Percentiles rank a stretch among this genome's conserved stretches.
phyloP scores from a whole-genome alignment of 2,113 vertebrate species.

The Corvus cornix region DNA sequence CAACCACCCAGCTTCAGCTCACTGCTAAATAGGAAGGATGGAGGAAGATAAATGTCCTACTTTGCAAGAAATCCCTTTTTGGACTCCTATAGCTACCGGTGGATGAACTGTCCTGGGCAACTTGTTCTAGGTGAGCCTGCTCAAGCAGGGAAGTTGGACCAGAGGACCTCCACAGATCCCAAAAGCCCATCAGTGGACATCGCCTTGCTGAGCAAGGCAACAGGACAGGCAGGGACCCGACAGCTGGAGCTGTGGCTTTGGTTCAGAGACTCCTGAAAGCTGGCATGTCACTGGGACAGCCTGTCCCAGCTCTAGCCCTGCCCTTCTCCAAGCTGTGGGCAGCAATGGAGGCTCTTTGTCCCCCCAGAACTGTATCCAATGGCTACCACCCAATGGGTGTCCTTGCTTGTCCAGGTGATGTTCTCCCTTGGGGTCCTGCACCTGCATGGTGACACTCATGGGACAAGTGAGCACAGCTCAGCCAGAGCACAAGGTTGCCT shows the following conservation, averaged over 20 bases:
- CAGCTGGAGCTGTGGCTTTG: background rate
- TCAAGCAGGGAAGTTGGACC: background rate
- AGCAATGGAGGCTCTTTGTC: background rate
- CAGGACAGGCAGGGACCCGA: background rate
- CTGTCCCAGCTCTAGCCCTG: background rate
- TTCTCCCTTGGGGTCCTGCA: background rate
- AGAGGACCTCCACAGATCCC: background rate
- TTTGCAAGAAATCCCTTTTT: background rate
- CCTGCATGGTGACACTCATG: background rate
- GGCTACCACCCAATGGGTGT: fast-evolving
- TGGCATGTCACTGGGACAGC: fast-evolving
- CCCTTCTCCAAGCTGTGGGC: background rate
- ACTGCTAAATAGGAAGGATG: background rate
- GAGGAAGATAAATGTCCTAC: background rate
- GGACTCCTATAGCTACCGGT: background rate
- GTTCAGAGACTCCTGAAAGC: background rate
- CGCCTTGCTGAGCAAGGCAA: fast-evolving
- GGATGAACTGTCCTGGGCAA: background rate
- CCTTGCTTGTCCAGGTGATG: fast-evolving
- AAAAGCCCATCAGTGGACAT: background rate
- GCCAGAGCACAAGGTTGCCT: background rate
- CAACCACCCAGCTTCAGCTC: background rate
- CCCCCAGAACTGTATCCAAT: background rate
- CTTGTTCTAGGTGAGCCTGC: background rate
- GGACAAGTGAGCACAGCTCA: background rate